Evolutionary conservation across 2,888 invertebrate species (phyloP).

Genomic region (Eudemis profundana): DNA sequence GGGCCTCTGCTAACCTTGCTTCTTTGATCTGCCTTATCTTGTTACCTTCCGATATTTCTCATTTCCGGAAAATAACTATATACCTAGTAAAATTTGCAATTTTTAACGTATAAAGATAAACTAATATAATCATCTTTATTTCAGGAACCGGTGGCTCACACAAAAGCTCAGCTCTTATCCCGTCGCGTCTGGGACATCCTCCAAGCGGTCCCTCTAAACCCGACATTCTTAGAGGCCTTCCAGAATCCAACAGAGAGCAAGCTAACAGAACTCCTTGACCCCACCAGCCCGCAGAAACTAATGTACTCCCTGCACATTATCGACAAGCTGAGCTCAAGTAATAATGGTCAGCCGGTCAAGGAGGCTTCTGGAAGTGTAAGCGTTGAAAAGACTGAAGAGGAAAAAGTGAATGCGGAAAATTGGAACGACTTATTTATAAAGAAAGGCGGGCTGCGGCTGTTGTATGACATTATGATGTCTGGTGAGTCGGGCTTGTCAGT

Average conservation of each 20-base stretch:
- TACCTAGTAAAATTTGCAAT: too few relatives aligned
- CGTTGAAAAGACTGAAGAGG: constrained; percentile 69
- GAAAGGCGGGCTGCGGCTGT: constrained; percentile 93
- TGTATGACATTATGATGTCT: constrained; percentile 96
- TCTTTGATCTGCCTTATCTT: too few relatives aligned
- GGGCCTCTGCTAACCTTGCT: too few relatives aligned
- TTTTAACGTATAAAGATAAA: not conserved
- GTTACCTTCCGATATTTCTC: too few relatives aligned
- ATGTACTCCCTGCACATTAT: constrained; percentile 98
- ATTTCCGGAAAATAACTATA: too few relatives aligned
- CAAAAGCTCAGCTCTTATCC: constrained; percentile 95
- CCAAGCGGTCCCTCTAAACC: constrained; percentile 95
- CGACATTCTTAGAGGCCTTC: constrained; percentile 93
- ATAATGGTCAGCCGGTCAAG: constrained; percentile 62
- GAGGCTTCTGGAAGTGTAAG: constrained; percentile 58
- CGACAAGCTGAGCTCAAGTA: constrained; percentile 75
- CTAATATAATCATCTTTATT: not conserved
- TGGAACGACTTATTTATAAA: constrained; percentile 94
- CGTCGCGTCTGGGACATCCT: constrained; percentile 97
- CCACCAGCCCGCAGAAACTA: constrained; percentile 95
- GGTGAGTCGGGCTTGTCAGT: constrained; percentile 72
- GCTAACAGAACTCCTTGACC: constrained; percentile 92
- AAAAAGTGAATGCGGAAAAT: constrained; percentile 67
- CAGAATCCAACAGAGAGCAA: constrained; percentile 89
- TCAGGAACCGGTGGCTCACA: constrained; percentile 90